Evolutionary conservation across 2,888 invertebrate species (phyloP), one percentile per base, ranked within the genome.

Genomic region (Scaptomyza cyrtandrae): DNA sequence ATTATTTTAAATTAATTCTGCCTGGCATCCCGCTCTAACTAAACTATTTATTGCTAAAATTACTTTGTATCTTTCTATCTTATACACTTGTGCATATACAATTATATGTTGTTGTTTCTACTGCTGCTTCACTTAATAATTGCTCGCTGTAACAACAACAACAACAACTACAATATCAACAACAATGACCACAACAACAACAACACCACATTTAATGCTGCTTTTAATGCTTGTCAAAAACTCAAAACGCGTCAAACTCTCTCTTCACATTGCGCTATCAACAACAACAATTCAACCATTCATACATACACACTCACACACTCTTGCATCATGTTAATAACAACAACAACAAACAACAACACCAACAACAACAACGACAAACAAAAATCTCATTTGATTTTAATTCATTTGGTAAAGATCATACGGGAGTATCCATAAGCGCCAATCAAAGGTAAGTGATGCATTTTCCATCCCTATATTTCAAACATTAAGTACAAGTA

Each of bases 361-460:
- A 64, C 66, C 50, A 37, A n/a, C 37, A 62, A 65, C 56, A 73
- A 75, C 71, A 57, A 62, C 44, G 71, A 76, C 62, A 63, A 72
- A 76, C 62, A 63, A 76, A 62, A 63, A 41, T 61, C 45, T 71
- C 63, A 74, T 74, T 68, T 67, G 67, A 67, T 67, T 65, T 75
- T 50, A 67, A 71, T 83, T 72, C 56, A 79, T 71, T 63, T 69
- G 81, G 75, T 76, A 80, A 90, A 92, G 92, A 92, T 87, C 91
- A 91, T 71, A 92, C 92, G 89, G 92, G 92, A 83, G 90, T 91
- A 66, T 91, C 91, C 67, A 90, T 92, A 87, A 92, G 92, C 77
- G 91, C 91, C 66, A 91, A 90, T 53, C 92, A 92, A 79, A 92
- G 92, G 92, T 92, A 92, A 92, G 92, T 82, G 60, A 43, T 29